Evolutionary conservation across 2,888 invertebrate species (phyloP).

Genomic region (Stratiomys singularior): DNA sequence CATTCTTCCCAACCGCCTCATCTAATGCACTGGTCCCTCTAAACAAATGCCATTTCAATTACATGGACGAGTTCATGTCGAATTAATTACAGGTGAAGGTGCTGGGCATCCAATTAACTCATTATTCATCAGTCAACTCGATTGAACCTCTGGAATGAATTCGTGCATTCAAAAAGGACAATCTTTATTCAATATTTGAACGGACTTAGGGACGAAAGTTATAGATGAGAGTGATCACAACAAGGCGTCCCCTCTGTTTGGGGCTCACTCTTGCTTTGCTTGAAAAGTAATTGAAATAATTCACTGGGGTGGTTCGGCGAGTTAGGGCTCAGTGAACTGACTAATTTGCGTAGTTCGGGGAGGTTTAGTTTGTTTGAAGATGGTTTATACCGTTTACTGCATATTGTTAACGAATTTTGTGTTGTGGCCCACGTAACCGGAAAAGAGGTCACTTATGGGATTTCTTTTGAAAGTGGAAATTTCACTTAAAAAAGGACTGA

Average conservation of each 20-base stretch:
- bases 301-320: not conserved
- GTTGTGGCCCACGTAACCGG: too few relatives aligned
- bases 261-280: not conserved
- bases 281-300: constrained; percentile 5
- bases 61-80: constrained; percentile 35
- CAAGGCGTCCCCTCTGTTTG: not conserved
- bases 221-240: not conserved
- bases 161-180: constrained; percentile 10
- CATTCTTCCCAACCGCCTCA: not conserved
- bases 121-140: constrained; percentile 44
- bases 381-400: too few relatives aligned
- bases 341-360: too few relatives aligned
- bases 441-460: too few relatives aligned
- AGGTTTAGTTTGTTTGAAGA: too few relatives aligned
- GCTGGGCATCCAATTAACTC: constrained; percentile 40
- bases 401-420: too few relatives aligned
- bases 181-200: not conserved
- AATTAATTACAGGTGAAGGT: constrained; percentile 47
- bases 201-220: not conserved
- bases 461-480: too few relatives aligned
- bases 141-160: constrained; percentile 31
- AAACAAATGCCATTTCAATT: constrained; percentile 30
- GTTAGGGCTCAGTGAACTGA: too few relatives aligned
- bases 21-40: not conserved
- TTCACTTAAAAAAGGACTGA: too few relatives aligned